phyloP scores from a whole-genome alignment of 2,888 invertebrate species.

The Perithous albicinctus region DNA sequence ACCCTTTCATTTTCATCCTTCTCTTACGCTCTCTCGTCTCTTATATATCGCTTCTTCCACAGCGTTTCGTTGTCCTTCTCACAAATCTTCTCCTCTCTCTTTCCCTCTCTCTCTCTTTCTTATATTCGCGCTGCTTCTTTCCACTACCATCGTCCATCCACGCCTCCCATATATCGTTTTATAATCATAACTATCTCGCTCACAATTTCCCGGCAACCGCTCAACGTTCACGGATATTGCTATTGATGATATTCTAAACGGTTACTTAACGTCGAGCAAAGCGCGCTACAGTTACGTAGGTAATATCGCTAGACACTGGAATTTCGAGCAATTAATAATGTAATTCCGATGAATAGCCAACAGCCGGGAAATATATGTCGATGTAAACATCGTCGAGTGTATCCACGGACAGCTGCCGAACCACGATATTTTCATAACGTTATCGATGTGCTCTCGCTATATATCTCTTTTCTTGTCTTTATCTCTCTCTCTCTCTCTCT shows the following conservation, averaged over 20 bases:
- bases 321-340: slow-evolving; percentile 35
- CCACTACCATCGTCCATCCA: slow-evolving; percentile 47
- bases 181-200: slow-evolving; percentile 67
- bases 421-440: slow-evolving; percentile 13
- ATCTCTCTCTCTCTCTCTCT: neutral
- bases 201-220: slow-evolving; percentile 43
- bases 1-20: slow-evolving; percentile 35
- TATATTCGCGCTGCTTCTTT: slow-evolving; percentile 35
- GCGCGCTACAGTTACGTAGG: slow-evolving; percentile 15
- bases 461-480: neutral
- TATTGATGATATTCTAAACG: slow-evolving; percentile 67
- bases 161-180: slow-evolving; percentile 62
- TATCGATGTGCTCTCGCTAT: slow-evolving; percentile 44
- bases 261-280: slow-evolving; percentile 67
- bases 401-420: slow-evolving; percentile 19
- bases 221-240: slow-evolving; percentile 26
- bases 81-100: slow-evolving; percentile 18
- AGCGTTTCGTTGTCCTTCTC: slow-evolving; percentile 58
- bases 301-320: slow-evolving; percentile 20
- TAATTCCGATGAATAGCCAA: slow-evolving; percentile 12
- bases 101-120: slow-evolving; percentile 24
- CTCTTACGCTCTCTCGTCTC: slow-evolving; percentile 36
- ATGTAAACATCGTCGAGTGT: slow-evolving; percentile 27
- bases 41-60: slow-evolving; percentile 59
- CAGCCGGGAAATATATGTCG: neutral